These are phyloP conservation scores for Tetanocera ferruginea DNA, from an alignment of 2,888 invertebrate genomes.

Conservation along the genomic window DNA sequence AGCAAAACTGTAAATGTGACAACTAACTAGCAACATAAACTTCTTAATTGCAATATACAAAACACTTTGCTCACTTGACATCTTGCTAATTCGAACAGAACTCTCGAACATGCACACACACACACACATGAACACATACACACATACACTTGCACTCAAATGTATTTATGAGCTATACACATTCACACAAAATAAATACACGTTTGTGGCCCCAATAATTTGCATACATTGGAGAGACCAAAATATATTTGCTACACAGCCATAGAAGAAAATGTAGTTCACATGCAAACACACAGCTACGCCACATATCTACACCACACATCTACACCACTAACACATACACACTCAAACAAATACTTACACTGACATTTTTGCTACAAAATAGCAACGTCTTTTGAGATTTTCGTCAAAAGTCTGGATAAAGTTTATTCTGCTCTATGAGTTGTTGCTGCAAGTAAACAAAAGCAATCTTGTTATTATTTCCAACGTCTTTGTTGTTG, in stretches of 20 bases:
- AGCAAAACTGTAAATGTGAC: no score
- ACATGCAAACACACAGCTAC: neutral
- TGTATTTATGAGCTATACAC: no score
- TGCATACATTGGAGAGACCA: neutral
- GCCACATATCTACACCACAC: neutral
- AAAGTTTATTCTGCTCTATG: neutral
- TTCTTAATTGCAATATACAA: constrained; percentile 8
- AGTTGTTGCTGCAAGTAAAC: neutral
- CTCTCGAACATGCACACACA: neutral
- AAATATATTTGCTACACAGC: neutral
- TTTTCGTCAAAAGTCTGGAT: neutral
- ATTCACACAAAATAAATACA: neutral
- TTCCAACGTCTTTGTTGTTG: neutral
- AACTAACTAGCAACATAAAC: neutral
- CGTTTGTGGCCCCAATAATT: constrained; percentile 2
- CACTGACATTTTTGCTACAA: neutral
- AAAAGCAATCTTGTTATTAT: neutral
- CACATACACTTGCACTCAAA: neutral
- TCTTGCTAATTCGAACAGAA: neutral
- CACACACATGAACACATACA: neutral
- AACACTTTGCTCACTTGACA: neutral
- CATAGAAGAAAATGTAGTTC: neutral
- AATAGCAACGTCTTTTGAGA: neutral
- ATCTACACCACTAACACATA: neutral
- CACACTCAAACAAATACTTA: neutral